These are phyloP conservation scores for Contarinia nasturtii DNA, from an alignment of 1,140 invertebrate species.

Conservation along the genomic window DNA sequence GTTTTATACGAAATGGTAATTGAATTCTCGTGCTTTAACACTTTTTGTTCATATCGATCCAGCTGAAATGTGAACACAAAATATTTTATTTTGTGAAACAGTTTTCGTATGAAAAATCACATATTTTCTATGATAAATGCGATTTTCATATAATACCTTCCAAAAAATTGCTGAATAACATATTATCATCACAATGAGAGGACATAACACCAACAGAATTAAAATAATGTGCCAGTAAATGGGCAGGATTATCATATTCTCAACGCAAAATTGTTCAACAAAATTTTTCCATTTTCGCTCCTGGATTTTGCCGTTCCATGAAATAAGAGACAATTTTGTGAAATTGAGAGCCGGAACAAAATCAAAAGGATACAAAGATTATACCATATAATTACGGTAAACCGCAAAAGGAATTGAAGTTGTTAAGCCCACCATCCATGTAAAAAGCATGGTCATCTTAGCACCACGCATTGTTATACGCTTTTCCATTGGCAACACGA, in stretches of 20 bases:
- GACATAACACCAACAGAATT: conserved; percentile 47
- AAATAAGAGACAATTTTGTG: conserved; percentile 2
- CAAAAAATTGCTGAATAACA: conserved; percentile 42
- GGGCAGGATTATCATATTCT: conserved; percentile 35
- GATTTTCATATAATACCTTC: conserved; percentile 26
- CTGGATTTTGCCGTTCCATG: conserved; percentile 15
- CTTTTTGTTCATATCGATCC: conserved; percentile 33
- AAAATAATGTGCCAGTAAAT: conserved; percentile 57
- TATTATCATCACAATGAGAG: conserved; percentile 42
- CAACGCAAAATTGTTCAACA: conserved; percentile 44
- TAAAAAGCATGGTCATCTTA: conserved; percentile 36
- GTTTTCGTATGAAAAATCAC: neutral
- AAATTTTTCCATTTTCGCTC: conserved; percentile 48
- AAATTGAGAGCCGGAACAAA: conserved; percentile 2
- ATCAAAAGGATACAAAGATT: conserved; percentile 1
- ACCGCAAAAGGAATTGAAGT: conserved; percentile 42
- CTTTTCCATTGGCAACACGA: conserved; percentile 48
- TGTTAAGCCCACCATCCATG: conserved; percentile 41
- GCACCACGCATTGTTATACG: conserved; percentile 36
- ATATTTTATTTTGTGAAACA: neutral
- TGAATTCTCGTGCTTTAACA: conserved; percentile 30
- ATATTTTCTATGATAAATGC: neutral
- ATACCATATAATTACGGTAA: conserved; percentile 31
- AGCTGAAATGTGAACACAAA: too few relatives aligned
- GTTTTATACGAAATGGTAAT: conserved; percentile 36